Evolutionary conservation across 1,140 invertebrate genomes (phyloP).

Genomic region (Triops longicaudatus): DNA sequence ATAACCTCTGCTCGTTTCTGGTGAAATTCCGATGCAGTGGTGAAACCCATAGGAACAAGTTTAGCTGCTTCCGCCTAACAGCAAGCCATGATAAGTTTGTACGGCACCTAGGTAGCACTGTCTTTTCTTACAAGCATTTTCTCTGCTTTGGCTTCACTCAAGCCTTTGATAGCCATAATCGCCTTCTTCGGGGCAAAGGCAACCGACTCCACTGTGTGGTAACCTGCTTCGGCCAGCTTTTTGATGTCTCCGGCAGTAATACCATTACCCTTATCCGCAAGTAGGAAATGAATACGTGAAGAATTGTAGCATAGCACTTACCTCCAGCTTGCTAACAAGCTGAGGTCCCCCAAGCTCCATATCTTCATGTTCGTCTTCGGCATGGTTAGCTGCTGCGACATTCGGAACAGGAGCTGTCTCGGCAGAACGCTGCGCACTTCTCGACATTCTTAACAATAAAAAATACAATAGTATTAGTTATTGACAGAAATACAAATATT

Average conservation of each 20-base stretch:
- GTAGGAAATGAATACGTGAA: neutral
- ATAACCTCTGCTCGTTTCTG: slow-evolving; percentile 85
- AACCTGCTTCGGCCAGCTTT: slow-evolving; percentile 86
- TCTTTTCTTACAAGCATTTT: slow-evolving; percentile 76
- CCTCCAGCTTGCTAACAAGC: slow-evolving; percentile 52
- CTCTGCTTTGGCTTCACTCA: slow-evolving; percentile 95
- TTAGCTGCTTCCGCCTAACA: slow-evolving; percentile 72
- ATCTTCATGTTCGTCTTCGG: slow-evolving; percentile 41
- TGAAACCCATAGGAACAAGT: slow-evolving; percentile 94
- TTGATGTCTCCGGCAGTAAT: slow-evolving; percentile 85
- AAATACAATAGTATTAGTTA: neutral
- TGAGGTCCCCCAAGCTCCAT: slow-evolving; percentile 52
- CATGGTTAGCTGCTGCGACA: neutral
- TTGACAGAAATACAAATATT: neutral
- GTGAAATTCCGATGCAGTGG: slow-evolving; percentile 92
- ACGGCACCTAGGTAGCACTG: no score
- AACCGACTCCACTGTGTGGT: slow-evolving; percentile 88
- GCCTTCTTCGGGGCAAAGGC: slow-evolving; percentile 90
- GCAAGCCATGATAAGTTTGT: no score
- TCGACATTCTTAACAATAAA: neutral
- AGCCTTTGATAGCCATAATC: slow-evolving; percentile 84
- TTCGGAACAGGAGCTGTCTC: slow-evolving; percentile 8
- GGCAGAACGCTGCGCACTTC: neutral
- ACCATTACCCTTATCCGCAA: slow-evolving; percentile 46
- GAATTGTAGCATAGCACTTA: slow-evolving; percentile 34